These are phyloP conservation scores for Amblyopsis rosae DNA, from an alignment of 2,113 vertebrate species.

Conservation along the genomic window DNA sequence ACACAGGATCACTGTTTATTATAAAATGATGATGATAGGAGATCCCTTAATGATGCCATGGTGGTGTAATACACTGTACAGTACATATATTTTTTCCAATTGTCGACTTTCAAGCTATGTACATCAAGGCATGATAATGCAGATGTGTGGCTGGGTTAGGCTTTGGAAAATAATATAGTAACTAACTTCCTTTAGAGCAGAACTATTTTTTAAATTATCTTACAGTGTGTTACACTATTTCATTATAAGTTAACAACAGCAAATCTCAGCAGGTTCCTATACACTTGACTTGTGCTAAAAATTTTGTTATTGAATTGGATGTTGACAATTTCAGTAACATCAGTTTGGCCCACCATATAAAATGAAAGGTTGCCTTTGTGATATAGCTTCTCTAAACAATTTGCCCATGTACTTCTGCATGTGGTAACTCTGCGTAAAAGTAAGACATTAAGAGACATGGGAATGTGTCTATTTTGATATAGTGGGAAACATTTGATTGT, in stretches of 20 bases:
- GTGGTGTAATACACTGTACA: slow-evolving; percentile 10
- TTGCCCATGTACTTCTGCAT: no score
- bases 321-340: not conserved
- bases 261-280: not conserved
- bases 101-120: slow-evolving; percentile 13
- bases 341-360: no score
- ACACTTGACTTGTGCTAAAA: not conserved
- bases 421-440: no score
- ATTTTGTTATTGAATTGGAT: not conserved
- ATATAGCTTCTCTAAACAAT: no score
- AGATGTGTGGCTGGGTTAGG: not conserved
- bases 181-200: not conserved
- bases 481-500: no score
- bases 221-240: not conserved
- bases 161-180: not conserved
- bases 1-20: no score
- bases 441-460: no score
- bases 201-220: not conserved
- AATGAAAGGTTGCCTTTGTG: no score
- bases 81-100: slow-evolving; percentile 20
- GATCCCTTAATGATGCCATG: not conserved
- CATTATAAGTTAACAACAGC: not conserved
- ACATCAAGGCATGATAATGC: slow-evolving; percentile 14
- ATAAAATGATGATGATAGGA: no score
- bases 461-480: no score